A percentile compares a stretch with the other conserved stretches of the same genome.
phyloP scores from a whole-genome alignment of 2,888 invertebrate species.

The Rotaria macrura region DNA sequence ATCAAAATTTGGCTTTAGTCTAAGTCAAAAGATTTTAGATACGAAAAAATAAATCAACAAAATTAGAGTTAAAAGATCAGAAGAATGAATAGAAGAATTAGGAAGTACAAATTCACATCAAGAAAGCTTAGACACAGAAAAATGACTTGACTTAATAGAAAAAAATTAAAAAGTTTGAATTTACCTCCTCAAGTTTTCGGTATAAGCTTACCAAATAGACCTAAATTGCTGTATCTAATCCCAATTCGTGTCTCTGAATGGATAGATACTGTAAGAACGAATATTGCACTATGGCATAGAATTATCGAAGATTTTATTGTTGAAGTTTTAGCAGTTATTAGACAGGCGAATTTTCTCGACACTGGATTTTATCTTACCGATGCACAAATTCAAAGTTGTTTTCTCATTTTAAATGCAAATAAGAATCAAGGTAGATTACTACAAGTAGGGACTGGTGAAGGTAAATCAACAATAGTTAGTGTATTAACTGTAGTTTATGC shows the following conservation, averaged over 20 bases:
- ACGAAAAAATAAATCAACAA: background rate
- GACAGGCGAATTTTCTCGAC: background rate
- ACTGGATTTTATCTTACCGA: slow-evolving; percentile 19
- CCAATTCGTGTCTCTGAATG: background rate
- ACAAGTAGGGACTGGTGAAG: slow-evolving; percentile 48
- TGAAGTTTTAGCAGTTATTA: slow-evolving; percentile 9
- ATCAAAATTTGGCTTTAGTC: background rate
- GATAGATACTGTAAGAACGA: background rate
- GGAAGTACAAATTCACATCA: background rate
- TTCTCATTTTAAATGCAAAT: too few species aligned
- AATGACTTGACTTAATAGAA: too few species aligned
- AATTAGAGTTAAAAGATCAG: background rate
- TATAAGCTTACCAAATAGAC: too few species aligned
- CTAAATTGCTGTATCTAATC: too few species aligned
- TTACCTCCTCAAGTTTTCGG: too few species aligned
- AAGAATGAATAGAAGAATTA: background rate
- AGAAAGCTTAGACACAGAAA: too few species aligned
- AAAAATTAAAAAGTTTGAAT: too few species aligned
- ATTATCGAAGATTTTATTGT: background rate
- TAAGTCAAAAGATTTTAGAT: background rate
- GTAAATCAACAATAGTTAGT: slow-evolving; percentile 33
- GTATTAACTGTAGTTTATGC: slow-evolving; percentile 41
- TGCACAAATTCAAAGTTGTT: slow-evolving; percentile 20
- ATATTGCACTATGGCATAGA: background rate
- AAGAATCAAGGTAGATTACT: slow-evolving; percentile 38